Conservation (phyloP, 2,888 invertebrate genomes). For the Pammene aurita region DNA sequence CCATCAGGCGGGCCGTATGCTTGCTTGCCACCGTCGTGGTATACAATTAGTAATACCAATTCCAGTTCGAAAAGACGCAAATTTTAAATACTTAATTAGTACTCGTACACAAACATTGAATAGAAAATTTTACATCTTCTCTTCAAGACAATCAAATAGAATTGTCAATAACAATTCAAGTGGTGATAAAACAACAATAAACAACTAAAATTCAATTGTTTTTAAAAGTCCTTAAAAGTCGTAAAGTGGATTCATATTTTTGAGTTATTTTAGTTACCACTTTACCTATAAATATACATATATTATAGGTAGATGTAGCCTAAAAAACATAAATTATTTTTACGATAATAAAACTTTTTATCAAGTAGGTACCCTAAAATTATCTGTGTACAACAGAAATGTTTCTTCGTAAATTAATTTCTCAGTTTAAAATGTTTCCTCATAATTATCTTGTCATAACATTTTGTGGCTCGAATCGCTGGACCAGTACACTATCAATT, state of each 20-base stretch:
- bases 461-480: not conserved
- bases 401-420: too few species aligned
- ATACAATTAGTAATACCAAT: too few species aligned
- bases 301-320: not conserved
- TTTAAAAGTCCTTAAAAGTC: constrained; percentile 59
- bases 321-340: too few species aligned
- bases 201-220: constrained; percentile 63
- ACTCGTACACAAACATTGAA: not conserved
- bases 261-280: not conserved
- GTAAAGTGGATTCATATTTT: constrained; percentile 58
- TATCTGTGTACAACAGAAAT: too few species aligned
- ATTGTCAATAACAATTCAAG: constrained; percentile 32
- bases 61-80: too few species aligned
- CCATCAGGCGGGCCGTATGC: too few species aligned
- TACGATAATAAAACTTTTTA: too few species aligned
- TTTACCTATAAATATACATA: too few species aligned
- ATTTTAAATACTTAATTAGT: too few species aligned
- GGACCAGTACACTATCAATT: constrained; percentile 24
- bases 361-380: too few species aligned
- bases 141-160: constrained; percentile 11
- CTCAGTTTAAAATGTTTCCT: too few species aligned
- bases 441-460: not conserved
- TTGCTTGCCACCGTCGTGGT: too few species aligned
- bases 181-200: constrained; percentile 61
- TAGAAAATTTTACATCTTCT: not conserved